Evolutionary conservation across 2,113 vertebrate genomes (phyloP), one percentile per base, ranked within the genome.

Genomic region (Chaetorhynchus papuensis): DNA sequence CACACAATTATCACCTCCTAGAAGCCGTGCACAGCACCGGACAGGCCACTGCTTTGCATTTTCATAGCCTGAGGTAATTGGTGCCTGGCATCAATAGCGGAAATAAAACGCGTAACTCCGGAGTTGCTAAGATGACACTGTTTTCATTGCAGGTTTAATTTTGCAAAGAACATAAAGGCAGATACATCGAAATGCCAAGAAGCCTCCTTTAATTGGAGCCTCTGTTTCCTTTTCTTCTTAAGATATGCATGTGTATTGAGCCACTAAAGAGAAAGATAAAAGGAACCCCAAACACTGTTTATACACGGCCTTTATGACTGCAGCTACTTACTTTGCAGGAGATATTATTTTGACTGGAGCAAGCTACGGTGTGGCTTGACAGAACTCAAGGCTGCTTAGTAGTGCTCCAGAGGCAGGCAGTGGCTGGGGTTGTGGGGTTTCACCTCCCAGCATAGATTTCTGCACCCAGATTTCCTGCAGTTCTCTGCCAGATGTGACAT

Each of bases 161-260:
- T 93, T 86, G 93, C 88, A 94, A 94, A 90, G 89, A 96, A 94
- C 94, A 93, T 93, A 91, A 94, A 96, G 79, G 95, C 87, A 97
- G 66, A 79, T 66, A 95, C 63, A 93, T 54, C 72, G 95, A 96
- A 69, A 83, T 81, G 64, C 89, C 60, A 89, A 95, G 93, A 79
- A 97, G 52, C 70, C 30, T 65, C 95, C 87, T 91, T 96, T 80
- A 97, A 96, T 95, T 97, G 96, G 97, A 97, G 49, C 81, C 53
- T 86, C 31, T 49, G 92, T 94, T 91, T 88, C 74, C 56, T 95
- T 94, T 91, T 91, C 87, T 93, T 93, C 85, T 95, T 85, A 91
- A 95, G 97, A 75, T 77, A 74, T 45, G 44, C 70, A 75, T 84
- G 85, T 53, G 13, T 21, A 77, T 50, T 15, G 31, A 97, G 54